phyloP scores from a whole-genome alignment of 2,888 invertebrate genomes.

The Salticus scenicus region DNA sequence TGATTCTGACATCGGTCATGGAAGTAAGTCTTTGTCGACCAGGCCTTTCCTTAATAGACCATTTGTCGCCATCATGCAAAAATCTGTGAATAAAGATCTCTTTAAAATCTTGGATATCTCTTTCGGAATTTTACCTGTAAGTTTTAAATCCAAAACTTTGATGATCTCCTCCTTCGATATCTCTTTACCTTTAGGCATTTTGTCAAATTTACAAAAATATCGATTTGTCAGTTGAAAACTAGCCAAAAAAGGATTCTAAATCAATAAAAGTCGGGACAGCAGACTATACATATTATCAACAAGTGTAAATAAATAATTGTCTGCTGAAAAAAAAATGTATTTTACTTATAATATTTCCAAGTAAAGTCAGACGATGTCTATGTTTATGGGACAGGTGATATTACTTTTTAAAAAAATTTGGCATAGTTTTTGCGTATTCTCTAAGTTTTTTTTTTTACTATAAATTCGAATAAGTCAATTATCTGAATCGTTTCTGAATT shows the following conservation, averaged over 20 bases:
- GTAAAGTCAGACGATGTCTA: not conserved
- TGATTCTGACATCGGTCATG: not conserved
- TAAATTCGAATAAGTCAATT: not conserved
- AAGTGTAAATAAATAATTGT: not conserved
- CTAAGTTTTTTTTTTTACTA: not conserved
- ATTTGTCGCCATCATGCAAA: not conserved
- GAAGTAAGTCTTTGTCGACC: not conserved
- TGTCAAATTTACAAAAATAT: not conserved
- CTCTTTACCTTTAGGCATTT: not conserved
- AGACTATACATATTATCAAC: not conserved
- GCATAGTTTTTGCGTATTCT: not conserved
- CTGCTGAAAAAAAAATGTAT: not conserved
- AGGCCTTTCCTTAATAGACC: not conserved
- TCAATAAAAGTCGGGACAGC: not conserved
- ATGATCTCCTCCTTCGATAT: not conserved
- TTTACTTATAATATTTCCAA: not conserved
- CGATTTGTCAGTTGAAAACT: not conserved
- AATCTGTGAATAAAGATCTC: not conserved
- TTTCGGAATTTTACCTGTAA: not conserved
- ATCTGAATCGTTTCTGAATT: not conserved
- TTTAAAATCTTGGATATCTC: not conserved
- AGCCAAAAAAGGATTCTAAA: not conserved
- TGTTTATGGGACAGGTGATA: not conserved
- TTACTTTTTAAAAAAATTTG: not conserved
- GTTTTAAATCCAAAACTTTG: conserved; percentile 8